phyloP scores from a whole-genome alignment of 2,888 invertebrate genomes.

The Pristionchus arcanus region DNA sequence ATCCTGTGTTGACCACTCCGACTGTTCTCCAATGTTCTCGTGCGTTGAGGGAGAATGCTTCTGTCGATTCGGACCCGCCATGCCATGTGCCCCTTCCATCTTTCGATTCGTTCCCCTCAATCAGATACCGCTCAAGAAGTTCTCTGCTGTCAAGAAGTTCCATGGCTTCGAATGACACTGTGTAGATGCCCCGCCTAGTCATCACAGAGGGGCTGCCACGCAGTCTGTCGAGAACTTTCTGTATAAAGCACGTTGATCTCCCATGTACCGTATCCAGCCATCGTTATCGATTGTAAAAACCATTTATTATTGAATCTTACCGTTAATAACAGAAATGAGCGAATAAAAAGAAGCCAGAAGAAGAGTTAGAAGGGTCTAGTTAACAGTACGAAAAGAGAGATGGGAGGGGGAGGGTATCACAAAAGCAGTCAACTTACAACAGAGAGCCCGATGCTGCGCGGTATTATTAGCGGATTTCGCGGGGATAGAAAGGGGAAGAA shows the following conservation, averaged over 20 bases:
- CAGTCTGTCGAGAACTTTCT: constrained; percentile 33
- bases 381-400: constrained; percentile 32
- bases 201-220: not conserved
- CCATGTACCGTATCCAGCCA: not conserved
- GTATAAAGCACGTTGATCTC: constrained; percentile 46
- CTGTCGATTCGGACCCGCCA: constrained; percentile 51
- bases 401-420: constrained; percentile 37
- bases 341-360: constrained; percentile 21
- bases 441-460: constrained; percentile 53
- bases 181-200: not conserved
- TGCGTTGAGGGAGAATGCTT: constrained; percentile 39
- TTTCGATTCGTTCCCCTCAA: constrained; percentile 53
- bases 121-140: constrained; percentile 50
- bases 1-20: constrained; percentile 17
- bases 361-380: constrained; percentile 16
- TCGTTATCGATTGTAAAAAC: constrained; percentile 19
- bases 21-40: constrained; percentile 45
- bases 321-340: constrained; percentile 45
- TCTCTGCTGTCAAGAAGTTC: constrained; percentile 46
- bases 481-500: constrained; percentile 39
- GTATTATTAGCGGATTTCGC: constrained; percentile 43
- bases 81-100: constrained; percentile 49
- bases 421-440: constrained; percentile 47
- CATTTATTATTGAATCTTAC: constrained; percentile 35
- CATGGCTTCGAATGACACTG: constrained; percentile 12